Conservation (phyloP, 2,888 invertebrate genomes). For the Pediacus dermestoides region DNA sequence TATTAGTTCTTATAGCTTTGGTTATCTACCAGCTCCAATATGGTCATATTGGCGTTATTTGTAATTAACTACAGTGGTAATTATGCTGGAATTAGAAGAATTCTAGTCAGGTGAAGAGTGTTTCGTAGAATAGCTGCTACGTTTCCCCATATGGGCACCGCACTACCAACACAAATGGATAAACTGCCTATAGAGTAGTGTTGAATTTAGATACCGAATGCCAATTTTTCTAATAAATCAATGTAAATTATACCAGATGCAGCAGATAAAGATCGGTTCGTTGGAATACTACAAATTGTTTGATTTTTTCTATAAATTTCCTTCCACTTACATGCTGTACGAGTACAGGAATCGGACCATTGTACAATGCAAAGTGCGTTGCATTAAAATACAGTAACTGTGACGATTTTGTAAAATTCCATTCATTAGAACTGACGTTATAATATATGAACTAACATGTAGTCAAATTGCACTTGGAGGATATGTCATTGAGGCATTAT, state of each 20-base stretch:
- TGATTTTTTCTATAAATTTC: constrained; percentile 4
- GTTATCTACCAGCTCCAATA: no score
- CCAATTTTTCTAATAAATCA: constrained; percentile 42
- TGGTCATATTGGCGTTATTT: constrained; percentile 27
- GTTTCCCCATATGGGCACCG: constrained; percentile 39
- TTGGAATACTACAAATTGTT: constrained; percentile 25
- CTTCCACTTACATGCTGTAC: no score
- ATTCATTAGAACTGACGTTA: no score
- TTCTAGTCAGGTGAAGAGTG: constrained; percentile 43
- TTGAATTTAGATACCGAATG: constrained; percentile 42
- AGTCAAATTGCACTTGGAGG: no score
- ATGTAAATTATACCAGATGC: constrained; percentile 31
- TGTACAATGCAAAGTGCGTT: no score
- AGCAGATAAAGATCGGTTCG: constrained; percentile 22
- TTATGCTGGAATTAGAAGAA: constrained; percentile 36
- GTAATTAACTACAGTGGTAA: constrained; percentile 35
- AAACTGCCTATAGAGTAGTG: constrained; percentile 37
- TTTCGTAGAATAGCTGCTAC: constrained; percentile 38
- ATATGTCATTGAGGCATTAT: no score
- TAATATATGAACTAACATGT: no score
- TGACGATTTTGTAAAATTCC: no score
- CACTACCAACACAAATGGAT: constrained; percentile 35
- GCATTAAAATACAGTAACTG: no score
- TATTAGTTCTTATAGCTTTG: no score
- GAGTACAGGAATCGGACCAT: no score